Percentiles rank a stretch among this genome's conserved stretches.
These are phyloP conservation scores for Stictocephala bisonia DNA, from an alignment of 2,888 invertebrate genomes.

Conservation along the genomic window DNA sequence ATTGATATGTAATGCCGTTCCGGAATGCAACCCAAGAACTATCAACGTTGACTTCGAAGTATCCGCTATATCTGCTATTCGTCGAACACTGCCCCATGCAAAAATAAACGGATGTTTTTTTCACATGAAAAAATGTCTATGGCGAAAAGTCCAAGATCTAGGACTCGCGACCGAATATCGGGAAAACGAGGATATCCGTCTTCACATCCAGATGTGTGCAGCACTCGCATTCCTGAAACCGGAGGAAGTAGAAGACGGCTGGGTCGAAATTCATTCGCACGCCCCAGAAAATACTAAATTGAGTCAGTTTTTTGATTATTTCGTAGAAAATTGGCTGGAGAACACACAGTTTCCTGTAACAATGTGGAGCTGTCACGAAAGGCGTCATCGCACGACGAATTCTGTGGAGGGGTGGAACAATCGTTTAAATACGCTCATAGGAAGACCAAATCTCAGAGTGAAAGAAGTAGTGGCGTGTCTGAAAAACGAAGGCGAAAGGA, in stretches of 20 bases:
- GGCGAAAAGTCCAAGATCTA: constrained; percentile 13
- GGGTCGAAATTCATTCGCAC: constrained; percentile 12
- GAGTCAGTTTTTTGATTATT: constrained; percentile 8
- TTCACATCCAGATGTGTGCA: constrained; percentile 25
- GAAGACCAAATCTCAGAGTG: not conserved
- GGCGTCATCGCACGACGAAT: constrained; percentile 20
- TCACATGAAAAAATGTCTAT: not conserved
- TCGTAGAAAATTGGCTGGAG: constrained; percentile 8
- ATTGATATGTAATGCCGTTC: no score
- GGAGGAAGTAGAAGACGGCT: constrained; percentile 6
- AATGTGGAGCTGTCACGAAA: constrained; percentile 20
- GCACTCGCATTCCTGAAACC: constrained; percentile 18
- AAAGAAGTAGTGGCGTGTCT: not conserved
- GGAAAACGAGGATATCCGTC: not conserved
- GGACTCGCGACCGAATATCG: not conserved
- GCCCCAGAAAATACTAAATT: constrained; percentile 4
- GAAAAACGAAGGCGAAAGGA: constrained; percentile 20
- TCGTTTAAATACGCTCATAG: not conserved
- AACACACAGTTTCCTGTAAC: not conserved
- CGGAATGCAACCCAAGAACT: no score
- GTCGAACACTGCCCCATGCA: no score
- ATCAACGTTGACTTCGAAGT: no score
- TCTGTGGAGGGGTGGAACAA: constrained; percentile 30
- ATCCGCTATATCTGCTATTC: no score
- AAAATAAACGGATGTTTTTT: no score